phyloP scores from a whole-genome alignment of 2,888 invertebrate genomes.

The Campopleginae sp. region DNA sequence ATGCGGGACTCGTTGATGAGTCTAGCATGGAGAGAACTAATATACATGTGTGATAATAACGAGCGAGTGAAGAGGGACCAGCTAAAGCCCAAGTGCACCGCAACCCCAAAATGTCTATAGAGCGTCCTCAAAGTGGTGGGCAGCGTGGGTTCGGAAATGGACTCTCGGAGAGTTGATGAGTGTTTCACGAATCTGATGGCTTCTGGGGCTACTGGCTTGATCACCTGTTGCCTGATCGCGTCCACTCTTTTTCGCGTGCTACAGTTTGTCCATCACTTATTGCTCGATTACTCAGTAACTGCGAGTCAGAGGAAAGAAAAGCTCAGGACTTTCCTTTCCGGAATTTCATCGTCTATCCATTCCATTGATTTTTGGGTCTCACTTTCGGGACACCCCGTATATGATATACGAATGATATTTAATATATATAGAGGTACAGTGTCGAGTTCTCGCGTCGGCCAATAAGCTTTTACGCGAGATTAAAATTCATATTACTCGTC shows the following conservation, averaged over 20 bases:
- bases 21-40: not conserved
- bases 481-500: slow-evolving; percentile 75
- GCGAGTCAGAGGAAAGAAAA: not conserved
- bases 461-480: slow-evolving; percentile 74
- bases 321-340: not conserved
- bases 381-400: not conserved
- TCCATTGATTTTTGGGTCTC: not conserved
- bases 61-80: slow-evolving; percentile 8
- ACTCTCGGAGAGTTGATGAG: not conserved
- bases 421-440: not conserved
- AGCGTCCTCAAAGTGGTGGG: not conserved
- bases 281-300: not conserved
- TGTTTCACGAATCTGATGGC: not conserved
- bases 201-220: not conserved
- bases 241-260: not conserved
- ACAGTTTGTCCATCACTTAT: not conserved
- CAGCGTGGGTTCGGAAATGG: too few species aligned
- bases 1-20: slow-evolving; percentile 11
- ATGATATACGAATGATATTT: not conserved
- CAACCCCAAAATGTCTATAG: not conserved
- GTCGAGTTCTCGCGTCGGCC: slow-evolving; percentile 44
- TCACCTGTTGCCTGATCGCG: not conserved
- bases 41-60: slow-evolving; percentile 15
- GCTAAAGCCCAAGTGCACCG: slow-evolving; percentile 16
- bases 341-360: not conserved